These are phyloP conservation scores for Dermolepida albohirtum DNA, from an alignment of 2,888 invertebrate species.

Conservation along the genomic window DNA sequence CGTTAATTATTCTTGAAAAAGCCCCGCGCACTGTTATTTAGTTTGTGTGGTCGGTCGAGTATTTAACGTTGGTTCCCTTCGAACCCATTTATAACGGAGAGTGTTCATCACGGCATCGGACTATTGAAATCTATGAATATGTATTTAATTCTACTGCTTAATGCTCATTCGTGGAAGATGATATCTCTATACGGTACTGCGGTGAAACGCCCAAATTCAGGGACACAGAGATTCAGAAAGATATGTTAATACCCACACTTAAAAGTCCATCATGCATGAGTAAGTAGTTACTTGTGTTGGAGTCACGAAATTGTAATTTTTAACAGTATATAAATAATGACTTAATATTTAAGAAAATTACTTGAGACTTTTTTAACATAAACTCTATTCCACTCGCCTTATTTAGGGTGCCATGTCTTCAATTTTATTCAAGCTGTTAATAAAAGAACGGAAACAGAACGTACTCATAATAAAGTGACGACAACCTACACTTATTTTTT, in stretches of 20 bases:
- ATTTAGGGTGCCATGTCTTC: too few species aligned
- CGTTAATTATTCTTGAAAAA: slow-evolving; percentile 15
- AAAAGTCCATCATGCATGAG: slow-evolving; percentile 37
- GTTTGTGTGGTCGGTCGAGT: slow-evolving; percentile 8
- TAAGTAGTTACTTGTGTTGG: not conserved
- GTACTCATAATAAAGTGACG: too few species aligned
- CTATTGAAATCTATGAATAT: slow-evolving; percentile 13
- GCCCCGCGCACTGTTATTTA: slow-evolving; percentile 1
- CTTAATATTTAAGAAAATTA: too few species aligned
- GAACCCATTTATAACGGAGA: slow-evolving; percentile 1
- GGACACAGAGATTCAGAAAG: slow-evolving; percentile 9
- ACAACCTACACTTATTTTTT: too few species aligned
- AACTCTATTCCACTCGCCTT: too few species aligned
- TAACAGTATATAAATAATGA: not conserved
- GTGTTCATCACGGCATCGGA: slow-evolving; percentile 9
- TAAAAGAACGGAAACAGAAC: too few species aligned
- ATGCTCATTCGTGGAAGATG: slow-evolving; percentile 19
- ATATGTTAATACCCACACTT: slow-evolving; percentile 37
- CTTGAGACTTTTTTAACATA: too few species aligned
- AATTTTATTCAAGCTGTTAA: too few species aligned
- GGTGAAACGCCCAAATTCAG: not conserved
- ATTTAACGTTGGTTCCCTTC: not conserved
- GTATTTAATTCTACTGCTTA: slow-evolving; percentile 11
- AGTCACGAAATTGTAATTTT: slow-evolving; percentile 27
- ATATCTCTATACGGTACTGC: slow-evolving; percentile 4